These are phyloP conservation scores for Momotus momota DNA, from an alignment of 2,797 vertebrate genomes.

Conservation along the genomic window DNA sequence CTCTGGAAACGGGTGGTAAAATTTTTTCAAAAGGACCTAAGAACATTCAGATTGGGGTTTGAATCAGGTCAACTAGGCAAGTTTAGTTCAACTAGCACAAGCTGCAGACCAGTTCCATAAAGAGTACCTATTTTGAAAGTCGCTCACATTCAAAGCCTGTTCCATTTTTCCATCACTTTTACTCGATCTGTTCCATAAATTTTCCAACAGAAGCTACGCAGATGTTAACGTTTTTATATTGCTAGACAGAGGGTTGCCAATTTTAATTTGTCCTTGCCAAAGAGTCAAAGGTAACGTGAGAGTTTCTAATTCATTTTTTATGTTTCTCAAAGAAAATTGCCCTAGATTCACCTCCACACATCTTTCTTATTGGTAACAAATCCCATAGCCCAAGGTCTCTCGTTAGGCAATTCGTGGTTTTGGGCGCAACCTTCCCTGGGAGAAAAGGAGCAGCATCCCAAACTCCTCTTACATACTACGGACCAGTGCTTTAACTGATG, in stretches of 20 bases:
- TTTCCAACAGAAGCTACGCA: conserved; percentile 33
- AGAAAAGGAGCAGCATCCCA: not conserved
- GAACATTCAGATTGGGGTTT: not conserved
- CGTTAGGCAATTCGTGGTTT: not conserved
- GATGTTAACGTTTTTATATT: conserved; percentile 2
- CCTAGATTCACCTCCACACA: not conserved
- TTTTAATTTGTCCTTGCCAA: conserved; percentile 33
- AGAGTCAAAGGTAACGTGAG: not conserved
- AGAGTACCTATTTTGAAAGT: conserved; percentile 32
- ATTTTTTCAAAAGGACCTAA: not conserved
- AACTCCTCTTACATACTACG: not conserved
- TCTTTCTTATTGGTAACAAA: not conserved
- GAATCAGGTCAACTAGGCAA: not conserved
- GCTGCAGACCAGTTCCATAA: not conserved
- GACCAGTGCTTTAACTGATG: not conserved
- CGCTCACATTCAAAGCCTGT: not conserved
- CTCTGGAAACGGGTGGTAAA: not conserved
- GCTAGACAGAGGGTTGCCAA: not conserved
- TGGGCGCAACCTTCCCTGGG: not conserved
- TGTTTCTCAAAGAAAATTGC: not conserved
- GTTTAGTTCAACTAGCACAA: not conserved
- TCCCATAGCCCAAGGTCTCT: not conserved
- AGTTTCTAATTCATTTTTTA: not conserved
- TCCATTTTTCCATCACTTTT: conserved; percentile 3
- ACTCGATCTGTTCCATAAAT: not conserved